Evolutionary conservation across 1,140 invertebrate species (phyloP).

Genomic region (Drosophila tsacasi): DNA sequence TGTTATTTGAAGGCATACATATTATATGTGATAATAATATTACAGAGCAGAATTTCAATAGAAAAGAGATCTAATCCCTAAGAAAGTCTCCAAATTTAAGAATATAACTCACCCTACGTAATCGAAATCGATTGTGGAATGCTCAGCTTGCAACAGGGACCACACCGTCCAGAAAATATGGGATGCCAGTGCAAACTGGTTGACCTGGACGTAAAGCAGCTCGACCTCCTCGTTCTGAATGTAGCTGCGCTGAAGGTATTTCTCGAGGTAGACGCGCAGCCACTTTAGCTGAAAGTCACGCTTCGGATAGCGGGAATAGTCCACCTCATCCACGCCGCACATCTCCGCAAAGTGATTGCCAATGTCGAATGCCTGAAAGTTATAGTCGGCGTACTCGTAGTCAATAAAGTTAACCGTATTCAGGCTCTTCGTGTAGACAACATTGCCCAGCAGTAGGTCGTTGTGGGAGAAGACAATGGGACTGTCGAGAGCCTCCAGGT

Average conservation of each 20-base stretch:
- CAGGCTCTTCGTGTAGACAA: slow-evolving; percentile 92
- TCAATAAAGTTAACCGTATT: slow-evolving; percentile 96
- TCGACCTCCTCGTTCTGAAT: slow-evolving; percentile 88
- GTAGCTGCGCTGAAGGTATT: slow-evolving; percentile 86
- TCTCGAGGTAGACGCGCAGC: slow-evolving; percentile 91
- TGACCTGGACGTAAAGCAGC: slow-evolving; percentile 91
- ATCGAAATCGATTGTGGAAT: slow-evolving; percentile 97
- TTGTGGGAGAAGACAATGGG: slow-evolving; percentile 99
- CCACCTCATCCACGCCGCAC: slow-evolving; percentile 93
- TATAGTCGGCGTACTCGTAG: slow-evolving; percentile 97
- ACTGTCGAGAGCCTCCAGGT: slow-evolving; percentile 89
- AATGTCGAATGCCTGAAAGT: slow-evolving; percentile 98
- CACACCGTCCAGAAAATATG: slow-evolving; percentile 98
- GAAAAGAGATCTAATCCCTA: background rate
- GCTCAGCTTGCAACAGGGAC: slow-evolving; percentile 95
- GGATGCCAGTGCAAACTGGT: slow-evolving; percentile 91
- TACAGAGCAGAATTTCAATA: background rate
- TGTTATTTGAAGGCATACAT: background rate
- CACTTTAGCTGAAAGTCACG: slow-evolving; percentile 93
- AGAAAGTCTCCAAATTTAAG: background rate
- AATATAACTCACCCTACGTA: slow-evolving; percentile 90
- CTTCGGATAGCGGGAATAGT: slow-evolving; percentile 92
- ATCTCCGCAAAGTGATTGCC: slow-evolving; percentile 99
- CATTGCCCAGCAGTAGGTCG: slow-evolving; percentile 97
- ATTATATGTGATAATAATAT: background rate